Conservation (phyloP, 2,113 vertebrate species). For the Bubo bubo region DNA sequence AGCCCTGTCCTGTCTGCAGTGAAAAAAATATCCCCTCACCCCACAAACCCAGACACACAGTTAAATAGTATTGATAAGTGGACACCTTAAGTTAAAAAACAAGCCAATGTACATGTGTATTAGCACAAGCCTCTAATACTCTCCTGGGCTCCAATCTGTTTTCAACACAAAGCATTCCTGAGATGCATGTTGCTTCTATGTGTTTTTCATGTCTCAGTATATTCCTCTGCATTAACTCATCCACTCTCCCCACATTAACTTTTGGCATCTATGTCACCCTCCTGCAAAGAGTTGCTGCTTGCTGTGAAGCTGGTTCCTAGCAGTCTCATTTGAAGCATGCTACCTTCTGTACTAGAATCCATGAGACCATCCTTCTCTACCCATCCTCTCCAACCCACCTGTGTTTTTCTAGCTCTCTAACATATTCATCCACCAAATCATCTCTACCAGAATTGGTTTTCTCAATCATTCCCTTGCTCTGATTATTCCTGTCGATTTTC, state of each 20-base stretch:
- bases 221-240: not conserved
- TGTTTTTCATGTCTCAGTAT: not conserved
- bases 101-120: not conserved
- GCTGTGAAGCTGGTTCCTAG: not conserved
- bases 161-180: not conserved
- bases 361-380: not conserved
- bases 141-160: not conserved
- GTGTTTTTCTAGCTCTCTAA: not conserved
- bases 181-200: not conserved
- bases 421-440: not conserved
- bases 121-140: not conserved
- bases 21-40: not conserved
- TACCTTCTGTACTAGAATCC: not conserved
- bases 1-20: not conserved
- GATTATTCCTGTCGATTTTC: not conserved
- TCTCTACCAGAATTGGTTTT: not conserved
- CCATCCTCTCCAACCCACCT: not conserved
- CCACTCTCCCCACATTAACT: not conserved
- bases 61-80: not conserved
- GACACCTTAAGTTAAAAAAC: not conserved
- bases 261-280: not conserved
- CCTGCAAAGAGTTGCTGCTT: not conserved
- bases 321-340: not conserved
- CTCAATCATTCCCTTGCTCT: not conserved
- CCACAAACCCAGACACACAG: not conserved